Conservation (phyloP, 53 echinoderm and acorn worm genomes). For the Actinopyga echinites region DNA sequence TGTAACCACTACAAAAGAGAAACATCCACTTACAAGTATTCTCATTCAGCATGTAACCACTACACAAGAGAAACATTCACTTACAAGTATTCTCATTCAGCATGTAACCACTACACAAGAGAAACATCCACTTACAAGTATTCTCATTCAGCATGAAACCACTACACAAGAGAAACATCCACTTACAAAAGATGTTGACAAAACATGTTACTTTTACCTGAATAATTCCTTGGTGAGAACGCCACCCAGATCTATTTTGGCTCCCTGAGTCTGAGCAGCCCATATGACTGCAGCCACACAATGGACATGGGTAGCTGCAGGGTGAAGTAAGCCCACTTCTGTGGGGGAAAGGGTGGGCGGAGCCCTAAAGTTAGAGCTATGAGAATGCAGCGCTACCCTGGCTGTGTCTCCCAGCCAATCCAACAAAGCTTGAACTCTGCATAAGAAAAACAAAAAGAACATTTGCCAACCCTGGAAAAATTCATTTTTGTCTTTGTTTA, state of each 20-base stretch:
- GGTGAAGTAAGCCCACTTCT: constrained; percentile 80
- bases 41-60: no score
- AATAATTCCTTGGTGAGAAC: constrained; percentile 90
- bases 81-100: no score
- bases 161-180: neutral
- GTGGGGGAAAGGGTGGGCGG: constrained; percentile 87
- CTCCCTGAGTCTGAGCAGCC: constrained; percentile 69
- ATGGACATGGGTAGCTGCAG: constrained; percentile 83
- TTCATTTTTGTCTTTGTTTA: no score
- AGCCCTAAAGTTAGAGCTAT: constrained; percentile 77
- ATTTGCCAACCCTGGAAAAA: neutral
- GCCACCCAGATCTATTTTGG: constrained; percentile 60
- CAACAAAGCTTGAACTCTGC: constrained; percentile 82
- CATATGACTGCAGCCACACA: constrained; percentile 92
- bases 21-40: no score
- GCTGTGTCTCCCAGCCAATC: constrained; percentile 99
- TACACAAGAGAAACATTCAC: no score
- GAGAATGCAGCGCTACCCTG: constrained; percentile 86
- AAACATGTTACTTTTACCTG: constrained; percentile 61
- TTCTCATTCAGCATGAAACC: no score
- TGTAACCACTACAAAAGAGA: no score
- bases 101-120: no score
- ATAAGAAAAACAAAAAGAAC: neutral
- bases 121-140: no score
- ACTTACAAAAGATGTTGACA: neutral